phyloP scores from a whole-genome alignment of 2,888 invertebrate species.

The Drosophila pseudotalamancana region DNA sequence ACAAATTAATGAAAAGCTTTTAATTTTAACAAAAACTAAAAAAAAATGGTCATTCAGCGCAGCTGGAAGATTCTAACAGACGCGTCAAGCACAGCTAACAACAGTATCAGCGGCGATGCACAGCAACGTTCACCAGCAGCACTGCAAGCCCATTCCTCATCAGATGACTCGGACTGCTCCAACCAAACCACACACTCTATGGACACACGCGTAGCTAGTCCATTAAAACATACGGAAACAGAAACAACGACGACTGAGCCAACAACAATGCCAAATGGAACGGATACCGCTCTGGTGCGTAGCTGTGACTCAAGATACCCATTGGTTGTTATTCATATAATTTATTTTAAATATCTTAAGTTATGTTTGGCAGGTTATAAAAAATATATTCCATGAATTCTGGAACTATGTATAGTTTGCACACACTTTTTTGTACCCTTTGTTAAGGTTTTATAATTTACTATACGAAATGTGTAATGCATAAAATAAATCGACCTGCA shows the following conservation, averaged over 20 bases:
- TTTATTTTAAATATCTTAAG: neutral
- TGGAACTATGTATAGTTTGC: neutral
- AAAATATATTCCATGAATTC: neutral
- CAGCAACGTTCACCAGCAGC: slow-evolving; percentile 74
- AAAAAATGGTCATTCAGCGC: slow-evolving; percentile 83
- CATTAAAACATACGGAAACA: slow-evolving; percentile 43
- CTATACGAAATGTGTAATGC: too few species aligned
- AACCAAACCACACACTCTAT: slow-evolving; percentile 83
- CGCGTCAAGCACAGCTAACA: slow-evolving; percentile 61
- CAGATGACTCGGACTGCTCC: slow-evolving; percentile 84
- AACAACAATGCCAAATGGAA: slow-evolving; percentile 26
- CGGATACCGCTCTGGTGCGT: slow-evolving; percentile 53
- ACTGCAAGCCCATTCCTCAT: slow-evolving; percentile 75
- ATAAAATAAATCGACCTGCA: too few species aligned
- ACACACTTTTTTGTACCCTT: neutral
- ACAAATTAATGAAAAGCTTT: slow-evolving; percentile 28
- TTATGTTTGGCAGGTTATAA: neutral
- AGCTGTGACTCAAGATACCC: neutral
- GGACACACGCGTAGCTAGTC: slow-evolving; percentile 78
- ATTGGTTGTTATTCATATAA: neutral
- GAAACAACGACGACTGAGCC: slow-evolving; percentile 25
- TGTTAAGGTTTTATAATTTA: too few species aligned
- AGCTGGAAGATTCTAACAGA: slow-evolving; percentile 83
- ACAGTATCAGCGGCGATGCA: slow-evolving; percentile 30
- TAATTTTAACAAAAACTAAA: slow-evolving; percentile 1